Evolutionary conservation across 2,888 invertebrate genomes (phyloP), one percentile per base, ranked within the genome.

Genomic region (Parelbella ahira): DNA sequence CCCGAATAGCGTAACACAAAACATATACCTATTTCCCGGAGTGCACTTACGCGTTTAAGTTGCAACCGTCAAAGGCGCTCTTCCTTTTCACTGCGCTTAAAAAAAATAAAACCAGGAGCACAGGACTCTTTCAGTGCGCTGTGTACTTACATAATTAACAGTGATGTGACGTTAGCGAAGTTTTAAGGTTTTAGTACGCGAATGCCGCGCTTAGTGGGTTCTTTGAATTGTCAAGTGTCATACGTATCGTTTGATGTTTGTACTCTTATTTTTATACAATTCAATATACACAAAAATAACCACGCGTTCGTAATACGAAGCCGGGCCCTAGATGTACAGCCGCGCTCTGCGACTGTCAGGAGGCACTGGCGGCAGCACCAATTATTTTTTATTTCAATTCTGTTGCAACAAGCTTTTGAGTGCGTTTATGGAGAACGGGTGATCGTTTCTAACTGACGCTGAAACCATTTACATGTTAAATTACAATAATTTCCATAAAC

Each of bases 61-160:
- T 63, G 65, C 62, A 67, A 64, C 68, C 69, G 67, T 80, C 82
- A 83, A 84, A 84, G 82, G 63, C 47, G 56, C 73, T 80, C 81
- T 79, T 84, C 83, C 82, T 80, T 78, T 84, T 83, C 75, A 83
- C 68, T 71, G 68, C 65, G 63, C 69, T 76, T 67, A 69, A 60
- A 58, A 69, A 68, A 63, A 59, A 66, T 64, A 65, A 68, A 65
- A 24, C 64, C 53, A 48, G 45, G 56, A 60, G n/a, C n/a, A 53
- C 56, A 49, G 47, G 47, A 51, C 51, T 53, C 58, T 62, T 58
- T 63, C 58, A 56, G 53, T 46, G 52, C 57, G 58, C 36, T 36
- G 37, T 27, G 24, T 42, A 42, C 34, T 34, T 62, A 75, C 70
- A 82, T 82, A 81, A 81, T 82, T 83, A 82, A 74, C 76, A 79